These are phyloP conservation scores for Camponotus vicinus DNA, from an alignment of 1,140 invertebrate genomes.

Conservation along the genomic window DNA sequence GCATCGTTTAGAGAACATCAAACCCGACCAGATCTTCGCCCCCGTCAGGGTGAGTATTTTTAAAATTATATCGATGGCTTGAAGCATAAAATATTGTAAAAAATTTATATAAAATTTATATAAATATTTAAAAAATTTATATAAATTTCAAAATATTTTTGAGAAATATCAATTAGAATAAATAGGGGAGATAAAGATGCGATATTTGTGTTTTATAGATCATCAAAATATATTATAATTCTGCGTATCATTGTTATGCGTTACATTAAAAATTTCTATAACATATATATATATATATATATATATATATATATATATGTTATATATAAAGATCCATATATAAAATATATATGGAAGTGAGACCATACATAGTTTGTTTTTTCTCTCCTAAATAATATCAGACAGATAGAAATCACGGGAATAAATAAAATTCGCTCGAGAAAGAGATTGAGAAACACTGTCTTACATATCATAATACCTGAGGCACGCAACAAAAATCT, in stretches of 20 bases:
- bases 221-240: not conserved
- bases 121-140: not conserved
- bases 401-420: not conserved
- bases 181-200: not conserved
- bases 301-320: no score
- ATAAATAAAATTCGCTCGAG: not conserved
- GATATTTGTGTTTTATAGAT: not conserved
- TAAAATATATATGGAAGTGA: not conserved
- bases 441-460: not conserved
- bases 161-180: not conserved
- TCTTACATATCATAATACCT: not conserved
- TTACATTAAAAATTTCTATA: not conserved
- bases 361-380: not conserved
- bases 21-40: conserved; percentile 84
- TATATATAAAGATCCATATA: not conserved
- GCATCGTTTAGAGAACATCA: conserved; percentile 82
- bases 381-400: not conserved
- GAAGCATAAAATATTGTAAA: not conserved
- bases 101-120: no score
- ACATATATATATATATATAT: no score
- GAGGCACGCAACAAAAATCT: not conserved
- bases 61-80: not conserved
- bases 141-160: not conserved
- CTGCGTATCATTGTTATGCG: not conserved
- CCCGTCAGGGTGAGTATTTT: conserved; percentile 82